Evolutionary conservation across 2,113 vertebrate genomes (phyloP), one percentile per base, ranked within the genome.

Genomic region (Lepisosteus osseus): DNA sequence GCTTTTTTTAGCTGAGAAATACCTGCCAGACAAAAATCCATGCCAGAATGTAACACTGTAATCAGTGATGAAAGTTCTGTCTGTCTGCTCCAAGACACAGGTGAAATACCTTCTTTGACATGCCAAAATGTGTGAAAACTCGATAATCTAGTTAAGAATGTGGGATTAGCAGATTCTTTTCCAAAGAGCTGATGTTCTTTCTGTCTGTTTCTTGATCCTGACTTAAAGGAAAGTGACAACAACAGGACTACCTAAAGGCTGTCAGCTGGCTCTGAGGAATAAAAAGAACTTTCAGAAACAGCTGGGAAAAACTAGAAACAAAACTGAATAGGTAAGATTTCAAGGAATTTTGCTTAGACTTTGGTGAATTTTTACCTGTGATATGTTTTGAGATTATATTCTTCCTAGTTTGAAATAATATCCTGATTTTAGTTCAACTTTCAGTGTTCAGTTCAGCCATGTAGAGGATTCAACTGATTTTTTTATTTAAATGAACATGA

Each of bases 111-210:
- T 85, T 80, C 77, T 78, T 76, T 89, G 89, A 92, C 89, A 92
- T 79, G 81, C 63, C 77, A 80, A 85, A 86, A 79, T 83, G 73
- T 68, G 71, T 74, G 73, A 75, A 85, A 78, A 83, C 86, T 85
- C 84, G 74, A 83, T 91, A 92, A 94, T 93, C 81, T 82, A 83
- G 84, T 80, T 80, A 89, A 90, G 88, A 92, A 92, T 82, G 77
- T 71, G 69, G 90, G 87, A 91, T 89, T 86, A 90, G 80, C 76
- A 69, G 69, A 74, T 88, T 84, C 80, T 82, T 89, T 86, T 86
- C 78, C 88, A 87, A 80, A 68, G 71, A 77, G 71, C 76, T 78
- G 80, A 84, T 81, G 80, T 86, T 84, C 76, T 79, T 73, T 77
- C 73, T 87, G 73, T 65, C 71, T 74, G 6, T 61, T 82, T 84